Evolutionary conservation across 1,140 invertebrate species (phyloP).

Genomic region (Drosophila arizonae): DNA sequence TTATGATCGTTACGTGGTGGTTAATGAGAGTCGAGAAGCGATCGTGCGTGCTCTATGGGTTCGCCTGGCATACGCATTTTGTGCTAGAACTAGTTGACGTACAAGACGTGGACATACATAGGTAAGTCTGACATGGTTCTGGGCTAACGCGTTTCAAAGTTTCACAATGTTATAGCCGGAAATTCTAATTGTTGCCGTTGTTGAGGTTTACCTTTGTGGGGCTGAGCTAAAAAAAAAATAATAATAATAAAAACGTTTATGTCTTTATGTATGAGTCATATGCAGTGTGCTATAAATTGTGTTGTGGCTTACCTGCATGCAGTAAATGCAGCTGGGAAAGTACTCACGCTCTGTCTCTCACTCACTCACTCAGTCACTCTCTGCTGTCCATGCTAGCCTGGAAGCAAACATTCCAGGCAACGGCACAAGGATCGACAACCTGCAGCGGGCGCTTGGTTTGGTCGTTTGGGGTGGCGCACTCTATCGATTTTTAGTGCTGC

Average conservation of each 20-base stretch:
- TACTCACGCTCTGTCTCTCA: slow-evolving; percentile 12
- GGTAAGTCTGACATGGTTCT: slow-evolving; percentile 57
- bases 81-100: slow-evolving; percentile 16
- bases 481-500: slow-evolving; percentile 75
- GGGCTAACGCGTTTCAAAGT: slow-evolving; percentile 61
- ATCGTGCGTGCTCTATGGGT: slow-evolving; percentile 30
- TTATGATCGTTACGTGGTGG: slow-evolving; percentile 58
- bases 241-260: slow-evolving; percentile 11
- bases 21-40: slow-evolving; percentile 45
- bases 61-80: slow-evolving; percentile 48
- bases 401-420: slow-evolving; percentile 55
- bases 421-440: slow-evolving; percentile 73
- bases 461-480: slow-evolving; percentile 39
- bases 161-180: slow-evolving; percentile 66
- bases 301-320: slow-evolving; percentile 24
- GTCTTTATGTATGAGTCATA: slow-evolving; percentile 25
- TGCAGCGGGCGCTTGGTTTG: slow-evolving; percentile 38
- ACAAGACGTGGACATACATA: slow-evolving; percentile 27
- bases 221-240: not conserved
- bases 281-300: slow-evolving; percentile 22
- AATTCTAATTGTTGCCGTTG: slow-evolving; percentile 68
- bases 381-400: slow-evolving; percentile 16
- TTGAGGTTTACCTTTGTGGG: slow-evolving; percentile 16
- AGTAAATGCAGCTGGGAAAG: slow-evolving; percentile 25
- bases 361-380: not conserved